Base-by-base conservation (phyloP, 2,797 vertebrate species). In the Cichlasoma orientale region DNA sequence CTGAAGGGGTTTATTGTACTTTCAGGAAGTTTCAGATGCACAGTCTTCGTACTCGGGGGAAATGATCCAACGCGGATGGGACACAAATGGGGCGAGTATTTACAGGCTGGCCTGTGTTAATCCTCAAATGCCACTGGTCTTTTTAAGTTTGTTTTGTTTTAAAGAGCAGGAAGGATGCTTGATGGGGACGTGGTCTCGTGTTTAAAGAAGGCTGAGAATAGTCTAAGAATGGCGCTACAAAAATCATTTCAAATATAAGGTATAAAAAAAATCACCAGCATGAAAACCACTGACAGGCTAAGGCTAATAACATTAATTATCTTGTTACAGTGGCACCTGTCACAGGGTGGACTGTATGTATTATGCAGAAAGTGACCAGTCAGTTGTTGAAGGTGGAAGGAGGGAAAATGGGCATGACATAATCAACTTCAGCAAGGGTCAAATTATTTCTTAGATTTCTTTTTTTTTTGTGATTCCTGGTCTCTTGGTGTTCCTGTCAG, bases 1-100 rank as follows among this genome's bases (percentile, higher is more conserved):
- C 63, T 68, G 63, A 50, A 68, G 63, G 63, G 63, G 16, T 29
- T 50, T 68, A 1, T 47, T 68, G 41, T 74, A 31, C 54, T 83
- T 80, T 72, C 21, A 79, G 38, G 72, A 70, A 19, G 56, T 68
- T 80, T 79, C 25, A 69, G 27, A 16, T 27, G 33, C 33, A 19
- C 41, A 69, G 7, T 72, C 31, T 80, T 16, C 21, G 16, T 57
- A 23, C n/a, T 3, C 27, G 44, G 54, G 54, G 23, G 36, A 56
- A 74, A 71, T 80, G 31, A 52, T 38, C 4, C 27, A 27, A 21
- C 31, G 25, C 11, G 38, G 38, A 41, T 21, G 61, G 27, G 10
- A 63, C 44, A 23, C 27, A 77, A 77, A 59, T 74, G 57, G 41
- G 7, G 2, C 41, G 29, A 33, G 27, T 50, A 55, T 56, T n/a